Evolutionary conservation across 2,888 invertebrate species (phyloP), one percentile per base, ranked within the genome.

Genomic region (Leptopilina syphax): DNA sequence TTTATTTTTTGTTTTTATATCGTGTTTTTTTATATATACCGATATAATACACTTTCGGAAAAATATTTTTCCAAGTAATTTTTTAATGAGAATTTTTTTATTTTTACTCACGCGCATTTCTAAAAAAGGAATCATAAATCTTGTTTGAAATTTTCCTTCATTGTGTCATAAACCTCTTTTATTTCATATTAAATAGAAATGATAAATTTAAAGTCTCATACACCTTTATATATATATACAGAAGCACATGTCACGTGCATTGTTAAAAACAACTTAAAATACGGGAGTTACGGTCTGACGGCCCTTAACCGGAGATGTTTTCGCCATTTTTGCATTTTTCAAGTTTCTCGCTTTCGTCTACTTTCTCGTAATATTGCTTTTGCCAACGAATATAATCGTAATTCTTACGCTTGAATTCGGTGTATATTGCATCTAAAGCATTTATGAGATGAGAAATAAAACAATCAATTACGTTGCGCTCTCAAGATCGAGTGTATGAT

Each of bases 281-380:
- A 63, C 63, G 7, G 8, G 63, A 24, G 18, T 63, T 63, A 63
- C 63, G 63, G 63, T 63, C 24, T 63, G 63, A 8, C 24, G 63
- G 63, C 63, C 63, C 18, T 63, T 63, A 63, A 63, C 8, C 63
- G 63, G 9, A 24, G 24, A 63, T 63, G 63, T 63, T 63, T 63
- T n/a, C 63, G 63, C 24, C 24, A 63, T 70, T 70, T 27, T 50
- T 70, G 70, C 50, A 70, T 70, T 70, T 70, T 68, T 54, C 27
- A 27, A 70, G 70, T 70, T 70, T 70, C 50, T 54, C 70, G 24
- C 7, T 24, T 70, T 70, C 6, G 27, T 54, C 70, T 18, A 27
- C 13, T 54, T 70, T 70, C 50, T 24, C 68, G 12, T 68, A 34
- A 13, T 70, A 24, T 8, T 12, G 18, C 13, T 12, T 18, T 47